Base-by-base conservation (phyloP, 1,140 invertebrate genomes). In the Maconellicoccus hirsutus region DNA sequence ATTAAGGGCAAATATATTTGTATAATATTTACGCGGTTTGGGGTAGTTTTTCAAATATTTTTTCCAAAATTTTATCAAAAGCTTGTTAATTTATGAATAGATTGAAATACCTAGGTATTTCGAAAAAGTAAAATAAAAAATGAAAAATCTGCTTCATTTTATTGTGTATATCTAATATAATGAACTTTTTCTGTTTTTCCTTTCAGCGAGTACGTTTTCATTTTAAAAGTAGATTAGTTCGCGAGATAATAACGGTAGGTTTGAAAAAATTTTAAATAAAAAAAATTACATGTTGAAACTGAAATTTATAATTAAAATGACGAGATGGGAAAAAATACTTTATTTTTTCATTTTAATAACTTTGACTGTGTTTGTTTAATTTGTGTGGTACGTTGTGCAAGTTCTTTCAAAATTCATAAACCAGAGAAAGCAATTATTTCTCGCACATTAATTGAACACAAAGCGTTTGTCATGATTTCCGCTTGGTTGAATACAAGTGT, bases 341-440 rank as follows among this genome's bases (percentile, higher is more conserved):
- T 3, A 52, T 4, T 52, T 38, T 38, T 38, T 38, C 33, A 38
- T n/a, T n/a, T n/a, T n/a, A 38, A 52, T 16, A 16, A 19, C 6
- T 52, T 16, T 3, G 42, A 52, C n/a, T 16, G 42, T 16, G 42
- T 52, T 52, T 52, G 42, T 52, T 52, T 52, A 52, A 52, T 52
- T 52, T 52, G 3, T 52, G 16, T 16, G 29, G 29, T 16, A 16
- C n/a, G 42, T 52, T 52, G 42, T 52, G 42, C 6, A 3, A 16
- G n/a, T 52, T 52, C 42, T 52, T 52, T 52, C 42, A 52, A 52
- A 52, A 52, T 52, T 52, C n/a, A 52, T 52, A 52, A 52, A 52
- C 42, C 42, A 19, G 42, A 52, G 42, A 52, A 52, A 52, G 42
- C 42, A 52, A 52, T 52, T 52, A 52, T 52, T 52, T 19, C 42